A percentile compares a stretch with the other conserved stretches of the same genome.
phyloP scores from a whole-genome alignment of 1,140 invertebrate genomes.

The Brachionus angularis region DNA sequence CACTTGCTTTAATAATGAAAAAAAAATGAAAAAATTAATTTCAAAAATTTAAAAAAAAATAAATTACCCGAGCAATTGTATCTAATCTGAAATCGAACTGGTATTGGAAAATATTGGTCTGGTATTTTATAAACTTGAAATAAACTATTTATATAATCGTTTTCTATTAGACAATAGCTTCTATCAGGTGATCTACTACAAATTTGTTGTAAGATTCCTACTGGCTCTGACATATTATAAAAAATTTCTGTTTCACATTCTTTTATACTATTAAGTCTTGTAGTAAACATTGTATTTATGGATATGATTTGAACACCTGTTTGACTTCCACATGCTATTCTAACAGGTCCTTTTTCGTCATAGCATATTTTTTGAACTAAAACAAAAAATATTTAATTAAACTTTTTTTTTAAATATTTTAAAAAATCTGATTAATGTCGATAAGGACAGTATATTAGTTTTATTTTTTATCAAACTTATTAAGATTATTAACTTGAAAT shows the following conservation, averaged over 20 bases:
- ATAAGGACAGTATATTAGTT: neutral
- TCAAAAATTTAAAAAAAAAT: neutral
- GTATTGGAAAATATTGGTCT: neutral
- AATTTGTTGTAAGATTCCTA: neutral
- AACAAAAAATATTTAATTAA: too few species aligned
- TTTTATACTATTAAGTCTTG: neutral
- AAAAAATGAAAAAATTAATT: neutral
- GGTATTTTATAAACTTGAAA: neutral
- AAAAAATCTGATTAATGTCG: neutral
- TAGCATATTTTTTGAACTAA: slow-evolving; percentile 19
- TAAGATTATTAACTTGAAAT: too few species aligned
- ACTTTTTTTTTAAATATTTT: neutral
- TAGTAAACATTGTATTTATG: neutral
- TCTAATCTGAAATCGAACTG: neutral
- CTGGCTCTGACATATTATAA: slow-evolving; percentile 7
- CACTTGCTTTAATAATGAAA: neutral
- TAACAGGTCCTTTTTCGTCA: neutral
- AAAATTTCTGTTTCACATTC: slow-evolving; percentile 2
- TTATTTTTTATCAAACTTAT: too few species aligned
- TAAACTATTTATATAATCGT: neutral
- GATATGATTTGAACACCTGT: slow-evolving; percentile 9
- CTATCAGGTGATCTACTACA: neutral
- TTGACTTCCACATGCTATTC: neutral
- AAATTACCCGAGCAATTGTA: slow-evolving; percentile 15
- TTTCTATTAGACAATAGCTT: neutral